phyloP scores from a whole-genome alignment of 2,888 invertebrate species.

The Hipparchia semele region DNA sequence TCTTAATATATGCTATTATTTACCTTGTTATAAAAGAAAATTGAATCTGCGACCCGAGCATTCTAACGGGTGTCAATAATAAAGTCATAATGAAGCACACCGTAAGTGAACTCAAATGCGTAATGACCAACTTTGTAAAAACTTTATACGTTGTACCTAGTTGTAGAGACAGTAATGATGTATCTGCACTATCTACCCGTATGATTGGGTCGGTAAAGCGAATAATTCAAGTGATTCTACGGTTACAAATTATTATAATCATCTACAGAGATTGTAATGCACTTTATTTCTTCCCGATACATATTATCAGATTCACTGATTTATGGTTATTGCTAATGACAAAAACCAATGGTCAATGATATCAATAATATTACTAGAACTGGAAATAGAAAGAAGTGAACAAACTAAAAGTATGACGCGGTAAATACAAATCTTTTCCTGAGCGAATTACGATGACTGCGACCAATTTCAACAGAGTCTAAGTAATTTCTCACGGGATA shows the following conservation, averaged over 20 bases:
- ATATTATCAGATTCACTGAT: background rate
- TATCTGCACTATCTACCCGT: background rate
- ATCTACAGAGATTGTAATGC: background rate
- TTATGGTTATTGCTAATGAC: background rate
- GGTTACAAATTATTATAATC: background rate
- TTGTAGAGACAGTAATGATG: background rate
- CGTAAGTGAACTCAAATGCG: conserved; percentile 25
- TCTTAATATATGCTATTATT: conserved; percentile 14
- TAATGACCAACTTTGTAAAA: conserved; percentile 21
- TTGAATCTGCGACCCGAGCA: conserved; percentile 19
- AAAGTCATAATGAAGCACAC: conserved; percentile 23
- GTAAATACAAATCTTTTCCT: too few species aligned
- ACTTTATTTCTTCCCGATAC: background rate
- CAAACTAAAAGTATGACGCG: background rate
- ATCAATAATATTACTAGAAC: background rate
- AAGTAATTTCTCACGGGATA: too few species aligned
- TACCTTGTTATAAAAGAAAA: conserved; percentile 15
- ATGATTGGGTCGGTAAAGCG: background rate
- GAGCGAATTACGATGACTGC: too few species aligned
- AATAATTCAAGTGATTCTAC: background rate
- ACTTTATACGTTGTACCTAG: conserved; percentile 9
- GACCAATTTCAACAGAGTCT: too few species aligned
- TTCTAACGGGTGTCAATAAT: conserved; percentile 25
- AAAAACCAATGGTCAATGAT: background rate
- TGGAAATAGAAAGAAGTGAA: background rate